Percentiles rank a stretch among this genome's conserved stretches.
Evolutionary conservation across 2,797 vertebrate genomes (phyloP).

Genomic region (Eulemur albifrons): DNA sequence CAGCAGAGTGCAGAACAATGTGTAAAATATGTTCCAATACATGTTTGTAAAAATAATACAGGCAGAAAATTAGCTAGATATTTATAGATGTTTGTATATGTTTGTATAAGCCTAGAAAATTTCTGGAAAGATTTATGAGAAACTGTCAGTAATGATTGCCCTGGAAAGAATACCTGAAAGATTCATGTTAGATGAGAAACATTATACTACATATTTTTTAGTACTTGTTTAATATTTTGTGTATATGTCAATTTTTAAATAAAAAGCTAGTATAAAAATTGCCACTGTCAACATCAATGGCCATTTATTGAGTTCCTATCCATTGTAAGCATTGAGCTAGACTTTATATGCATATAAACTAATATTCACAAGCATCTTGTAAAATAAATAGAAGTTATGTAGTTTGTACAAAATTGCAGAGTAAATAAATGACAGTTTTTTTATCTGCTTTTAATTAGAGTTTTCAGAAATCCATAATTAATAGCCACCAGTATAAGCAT

Average conservation of each 20-base stretch:
- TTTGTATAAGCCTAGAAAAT: background rate
- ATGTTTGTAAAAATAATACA: background rate
- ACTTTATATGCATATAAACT: background rate
- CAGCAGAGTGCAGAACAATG: background rate
- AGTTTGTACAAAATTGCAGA: background rate
- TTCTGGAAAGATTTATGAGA: background rate
- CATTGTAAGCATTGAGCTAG: background rate
- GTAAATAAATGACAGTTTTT: background rate
- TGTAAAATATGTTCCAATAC: background rate
- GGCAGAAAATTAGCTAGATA: background rate
- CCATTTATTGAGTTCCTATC: background rate
- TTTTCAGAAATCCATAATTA: constrained; percentile 29
- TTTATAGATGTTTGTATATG: background rate
- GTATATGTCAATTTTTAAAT: constrained; percentile 19
- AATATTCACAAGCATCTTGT: background rate
- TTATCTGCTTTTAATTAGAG: constrained; percentile 23
- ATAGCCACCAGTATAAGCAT: background rate
- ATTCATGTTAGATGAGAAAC: background rate
- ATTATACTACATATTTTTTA: background rate
- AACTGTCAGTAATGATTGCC: background rate
- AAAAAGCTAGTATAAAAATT: constrained; percentile 35
- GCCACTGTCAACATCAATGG: background rate
- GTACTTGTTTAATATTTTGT: background rate
- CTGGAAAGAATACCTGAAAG: background rate
- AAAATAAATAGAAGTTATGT: background rate